These are phyloP conservation scores for Strix aluco DNA, from an alignment of 2,113 vertebrate genomes.

Conservation along the genomic window DNA sequence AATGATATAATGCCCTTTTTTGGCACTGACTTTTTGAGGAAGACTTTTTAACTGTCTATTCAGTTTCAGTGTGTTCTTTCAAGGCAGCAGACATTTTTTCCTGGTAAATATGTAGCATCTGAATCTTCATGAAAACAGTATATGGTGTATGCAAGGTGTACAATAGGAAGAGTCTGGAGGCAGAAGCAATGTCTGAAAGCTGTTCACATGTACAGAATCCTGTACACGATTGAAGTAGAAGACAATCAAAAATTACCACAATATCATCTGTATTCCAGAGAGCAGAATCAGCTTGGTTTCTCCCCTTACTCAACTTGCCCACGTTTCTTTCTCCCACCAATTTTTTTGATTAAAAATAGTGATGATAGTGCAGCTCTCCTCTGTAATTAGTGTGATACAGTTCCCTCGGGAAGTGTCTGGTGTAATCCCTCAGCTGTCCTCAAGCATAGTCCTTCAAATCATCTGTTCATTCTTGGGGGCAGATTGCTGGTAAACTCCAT, in stretches of 20 bases:
- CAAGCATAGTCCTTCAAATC: neutral
- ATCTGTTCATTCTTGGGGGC: neutral
- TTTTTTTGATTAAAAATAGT: neutral
- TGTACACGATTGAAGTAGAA: neutral
- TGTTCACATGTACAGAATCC: neutral
- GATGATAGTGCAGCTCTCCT: neutral
- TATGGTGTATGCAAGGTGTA: neutral
- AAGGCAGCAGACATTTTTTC: neutral
- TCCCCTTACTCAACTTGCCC: neutral
- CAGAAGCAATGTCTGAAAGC: neutral
- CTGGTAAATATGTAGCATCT: neutral
- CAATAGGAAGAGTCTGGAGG: neutral
- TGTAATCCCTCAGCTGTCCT: neutral
- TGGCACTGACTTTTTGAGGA: neutral
- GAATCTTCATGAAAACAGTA: neutral
- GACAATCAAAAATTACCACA: accelerated
- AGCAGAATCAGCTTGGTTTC: neutral
- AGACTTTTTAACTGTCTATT: neutral
- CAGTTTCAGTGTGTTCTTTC: neutral
- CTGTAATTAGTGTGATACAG: neutral
- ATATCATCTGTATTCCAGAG: neutral
- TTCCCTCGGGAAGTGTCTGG: neutral
- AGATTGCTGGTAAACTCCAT: neutral
- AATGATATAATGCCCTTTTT: neutral
- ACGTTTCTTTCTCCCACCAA: neutral